These are phyloP conservation scores for Caenorhabditis doughertyi DNA, from an alignment of 2,888 invertebrate species.

Conservation along the genomic window DNA sequence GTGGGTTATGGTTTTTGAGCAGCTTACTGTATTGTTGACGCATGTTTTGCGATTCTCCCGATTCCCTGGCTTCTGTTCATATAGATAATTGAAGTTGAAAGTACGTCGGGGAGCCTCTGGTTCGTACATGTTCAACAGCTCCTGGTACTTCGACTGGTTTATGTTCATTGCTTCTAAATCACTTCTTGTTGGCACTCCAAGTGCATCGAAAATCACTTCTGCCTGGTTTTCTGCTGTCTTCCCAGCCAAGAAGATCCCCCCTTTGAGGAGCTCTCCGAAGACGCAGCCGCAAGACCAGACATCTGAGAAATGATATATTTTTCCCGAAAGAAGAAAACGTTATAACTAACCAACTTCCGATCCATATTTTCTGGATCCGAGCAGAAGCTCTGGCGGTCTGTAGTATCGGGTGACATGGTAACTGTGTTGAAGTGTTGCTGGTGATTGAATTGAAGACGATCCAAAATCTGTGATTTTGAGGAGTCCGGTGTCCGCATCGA, in stretches of 20 bases:
- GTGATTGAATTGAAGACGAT: constrained; percentile 58
- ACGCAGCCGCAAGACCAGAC: constrained; percentile 76
- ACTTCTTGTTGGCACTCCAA: constrained; percentile 59
- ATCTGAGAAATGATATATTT: constrained; percentile 64
- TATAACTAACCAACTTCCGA: constrained; percentile 94
- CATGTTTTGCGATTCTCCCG: constrained; percentile 19
- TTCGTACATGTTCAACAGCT: constrained; percentile 24
- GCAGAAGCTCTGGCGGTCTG: constrained; percentile 84
- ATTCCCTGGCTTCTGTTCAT: constrained; percentile 12
- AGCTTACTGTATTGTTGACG: constrained; percentile 32
- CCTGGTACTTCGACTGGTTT: constrained; percentile 27
- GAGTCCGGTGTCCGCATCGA: constrained; percentile 92
- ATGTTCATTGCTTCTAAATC: constrained; percentile 55
- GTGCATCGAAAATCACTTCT: constrained; percentile 62
- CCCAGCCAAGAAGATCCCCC: constrained; percentile 69
- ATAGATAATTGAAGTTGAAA: constrained; percentile 17
- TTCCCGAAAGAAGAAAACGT: too few species aligned
- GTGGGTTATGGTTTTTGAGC: too few species aligned
- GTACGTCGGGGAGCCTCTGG: constrained; percentile 1
- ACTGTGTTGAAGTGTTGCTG: constrained; percentile 61
- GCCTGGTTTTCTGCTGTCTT: constrained; percentile 64
- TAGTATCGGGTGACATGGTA: constrained; percentile 85
- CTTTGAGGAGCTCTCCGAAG: constrained; percentile 71
- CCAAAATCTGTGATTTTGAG: constrained; percentile 86
- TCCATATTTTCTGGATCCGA: constrained; percentile 90